Conservation (phyloP, 2,797 vertebrate species). For the Acipenser ruthenus region DNA sequence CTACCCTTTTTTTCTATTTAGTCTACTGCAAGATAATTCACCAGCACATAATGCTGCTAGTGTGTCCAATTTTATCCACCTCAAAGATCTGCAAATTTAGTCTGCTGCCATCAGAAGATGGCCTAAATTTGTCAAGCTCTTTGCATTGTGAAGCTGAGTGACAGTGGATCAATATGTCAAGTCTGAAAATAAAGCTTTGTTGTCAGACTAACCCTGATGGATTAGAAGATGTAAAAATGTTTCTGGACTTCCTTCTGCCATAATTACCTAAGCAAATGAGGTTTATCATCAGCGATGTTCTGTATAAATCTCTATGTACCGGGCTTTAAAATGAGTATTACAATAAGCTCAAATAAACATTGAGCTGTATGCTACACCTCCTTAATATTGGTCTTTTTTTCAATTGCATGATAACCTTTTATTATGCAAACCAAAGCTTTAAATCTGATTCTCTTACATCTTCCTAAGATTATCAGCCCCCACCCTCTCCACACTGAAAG, state of each 20-base stretch:
- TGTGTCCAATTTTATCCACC: conserved; percentile 8
- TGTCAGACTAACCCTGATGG: conserved; percentile 3
- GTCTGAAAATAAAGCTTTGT: neutral
- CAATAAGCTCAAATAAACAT: no score
- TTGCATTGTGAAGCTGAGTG: conserved; percentile 1
- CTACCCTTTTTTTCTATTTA: neutral
- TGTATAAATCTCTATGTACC: neutral
- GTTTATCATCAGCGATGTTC: neutral
- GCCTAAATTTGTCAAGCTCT: neutral
- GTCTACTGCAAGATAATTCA: neutral
- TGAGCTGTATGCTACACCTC: no score
- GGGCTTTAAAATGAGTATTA: no score
- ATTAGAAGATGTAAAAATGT: no score
- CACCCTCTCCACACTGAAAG: no score
- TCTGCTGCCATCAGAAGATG: neutral
- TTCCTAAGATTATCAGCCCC: no score
- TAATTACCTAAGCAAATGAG: conserved; percentile 15
- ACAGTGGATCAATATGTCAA: conserved; percentile 10
- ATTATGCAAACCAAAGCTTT: no score
- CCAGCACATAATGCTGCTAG: neutral
- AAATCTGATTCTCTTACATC: no score
- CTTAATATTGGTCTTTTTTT: no score
- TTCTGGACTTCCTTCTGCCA: conserved; percentile 1
- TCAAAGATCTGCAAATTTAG: neutral
- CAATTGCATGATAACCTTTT: no score